Evolutionary conservation across 92 coral and sea anemone genomes (phyloP), one percentile per base, ranked within the genome.

Genomic region (Bergia puertoricense): DNA sequence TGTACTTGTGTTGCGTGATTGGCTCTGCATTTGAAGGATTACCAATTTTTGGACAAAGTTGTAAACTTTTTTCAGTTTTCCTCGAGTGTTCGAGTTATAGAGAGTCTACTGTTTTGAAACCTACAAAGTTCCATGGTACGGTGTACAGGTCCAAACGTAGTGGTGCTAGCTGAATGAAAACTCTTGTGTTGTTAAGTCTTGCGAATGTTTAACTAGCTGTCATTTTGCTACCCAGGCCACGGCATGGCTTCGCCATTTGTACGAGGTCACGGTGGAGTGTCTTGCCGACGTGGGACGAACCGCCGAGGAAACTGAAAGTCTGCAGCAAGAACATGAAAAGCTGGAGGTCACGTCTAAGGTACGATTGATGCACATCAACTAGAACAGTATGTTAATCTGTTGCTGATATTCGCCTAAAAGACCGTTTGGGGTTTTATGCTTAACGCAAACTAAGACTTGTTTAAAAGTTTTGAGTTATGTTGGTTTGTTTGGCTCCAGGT

Each of bases 301-400:
- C 73, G 90, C 95, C 0, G 99, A 93, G 84, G 99, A 97, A 86
- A 93, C 96, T 39, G 94, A 92, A 59, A 88, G 89, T 20, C 80
- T 92, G 83, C 98, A 91, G 80, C 90, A 89, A n/a, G 99, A 97
- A 76, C 99, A 95, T 76, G 99, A 97, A 79, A 95, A 95, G 85
- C 93, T 97, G 30, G 97, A 97, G 81, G 89, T 80, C 81, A 97
- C 99, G 0, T 96, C 99, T 14, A 95, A 94, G 96, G 99, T 97
- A 81, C 72, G 89, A 74, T 7, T 48, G 37, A 48, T 51, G 88
- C 8, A 18, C 69, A 62, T 62, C 69, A 23, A 62, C n/a, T 20
- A 62, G n/a, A 62, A 62, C 69, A 18, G 69, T 62, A 3, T 54
- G 69, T 18, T 18, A 68, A 18, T 8, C 68, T 57, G 87, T 68